A percentile compares a stretch with the other conserved stretches of the same genome.
Evolutionary conservation across 2,888 invertebrate genomes (phyloP).

Genomic region (Trissoscelio sp.): DNA sequence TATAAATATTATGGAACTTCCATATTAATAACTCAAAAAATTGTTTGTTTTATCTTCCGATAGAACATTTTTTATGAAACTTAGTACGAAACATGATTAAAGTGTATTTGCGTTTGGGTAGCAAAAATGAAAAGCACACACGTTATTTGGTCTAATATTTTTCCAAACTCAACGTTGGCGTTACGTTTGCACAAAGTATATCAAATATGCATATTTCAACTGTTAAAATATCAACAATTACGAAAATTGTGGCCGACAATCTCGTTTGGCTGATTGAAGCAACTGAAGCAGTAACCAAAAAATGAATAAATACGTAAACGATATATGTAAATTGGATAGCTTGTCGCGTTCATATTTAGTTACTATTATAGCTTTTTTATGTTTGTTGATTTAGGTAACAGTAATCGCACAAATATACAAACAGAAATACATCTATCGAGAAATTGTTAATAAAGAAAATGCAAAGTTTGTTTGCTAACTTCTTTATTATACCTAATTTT

Average conservation of each 20-base stretch:
- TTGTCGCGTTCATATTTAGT: not conserved
- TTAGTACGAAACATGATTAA: slow-evolving; percentile 2
- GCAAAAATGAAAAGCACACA: not conserved
- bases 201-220: not conserved
- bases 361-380: not conserved
- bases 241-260: slow-evolving; percentile 3
- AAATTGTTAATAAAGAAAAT: too few relatives aligned
- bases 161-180: not conserved
- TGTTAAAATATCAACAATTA: slow-evolving; percentile 13
- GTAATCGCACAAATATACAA: not conserved
- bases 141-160: slow-evolving; percentile 1
- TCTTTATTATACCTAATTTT: too few relatives aligned
- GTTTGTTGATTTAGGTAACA: not conserved
- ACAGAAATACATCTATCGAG: not conserved
- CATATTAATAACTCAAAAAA: not conserved
- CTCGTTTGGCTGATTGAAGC: slow-evolving; percentile 9
- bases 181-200: not conserved
- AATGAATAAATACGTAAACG: not conserved
- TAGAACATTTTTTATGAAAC: not conserved
- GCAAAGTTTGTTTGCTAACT: too few relatives aligned
- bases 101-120: slow-evolving; percentile 1
- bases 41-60: not conserved
- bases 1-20: not conserved
- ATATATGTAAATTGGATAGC: not conserved
- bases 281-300: not conserved